These are phyloP conservation scores for Ctenodactylus gundi DNA, from an alignment of 2,113 vertebrate species.

Conservation along the genomic window DNA sequence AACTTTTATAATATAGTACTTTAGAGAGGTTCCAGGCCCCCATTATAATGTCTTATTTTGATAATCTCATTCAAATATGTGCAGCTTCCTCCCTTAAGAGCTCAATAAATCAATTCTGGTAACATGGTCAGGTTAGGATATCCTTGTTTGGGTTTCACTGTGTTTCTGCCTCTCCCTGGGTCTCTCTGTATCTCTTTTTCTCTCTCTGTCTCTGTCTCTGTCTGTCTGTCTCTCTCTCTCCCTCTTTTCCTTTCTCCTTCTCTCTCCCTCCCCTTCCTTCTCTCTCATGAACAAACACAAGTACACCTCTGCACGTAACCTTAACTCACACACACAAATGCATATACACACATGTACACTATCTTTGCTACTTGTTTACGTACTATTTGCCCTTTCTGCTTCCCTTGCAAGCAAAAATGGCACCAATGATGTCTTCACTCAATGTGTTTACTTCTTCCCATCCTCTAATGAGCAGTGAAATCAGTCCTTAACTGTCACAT, in stretches of 20 bases:
- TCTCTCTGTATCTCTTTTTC: neutral
- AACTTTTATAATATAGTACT: neutral
- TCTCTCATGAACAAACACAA: neutral
- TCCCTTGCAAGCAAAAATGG: neutral
- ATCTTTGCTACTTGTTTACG: neutral
- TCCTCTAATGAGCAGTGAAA: neutral
- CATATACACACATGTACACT: neutral
- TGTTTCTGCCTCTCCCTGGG: neutral
- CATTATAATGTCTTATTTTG: neutral
- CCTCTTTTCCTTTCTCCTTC: neutral
- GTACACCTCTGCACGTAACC: too few species aligned
- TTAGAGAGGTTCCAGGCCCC: neutral
- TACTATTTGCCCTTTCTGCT: neutral
- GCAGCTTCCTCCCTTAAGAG: neutral
- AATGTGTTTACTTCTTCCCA: neutral
- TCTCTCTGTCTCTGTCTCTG: neutral
- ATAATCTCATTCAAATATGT: neutral
- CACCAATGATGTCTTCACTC: neutral
- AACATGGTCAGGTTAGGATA: neutral
- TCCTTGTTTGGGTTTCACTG: neutral
- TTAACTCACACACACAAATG: neutral
- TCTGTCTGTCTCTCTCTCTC: rapidly evolving
- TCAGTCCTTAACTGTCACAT: neutral
- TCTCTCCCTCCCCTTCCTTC: neutral
- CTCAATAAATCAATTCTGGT: conserved; percentile 13